Conservation (phyloP, 2,113 vertebrate genomes). For the Ranitomeya variabilis region DNA sequence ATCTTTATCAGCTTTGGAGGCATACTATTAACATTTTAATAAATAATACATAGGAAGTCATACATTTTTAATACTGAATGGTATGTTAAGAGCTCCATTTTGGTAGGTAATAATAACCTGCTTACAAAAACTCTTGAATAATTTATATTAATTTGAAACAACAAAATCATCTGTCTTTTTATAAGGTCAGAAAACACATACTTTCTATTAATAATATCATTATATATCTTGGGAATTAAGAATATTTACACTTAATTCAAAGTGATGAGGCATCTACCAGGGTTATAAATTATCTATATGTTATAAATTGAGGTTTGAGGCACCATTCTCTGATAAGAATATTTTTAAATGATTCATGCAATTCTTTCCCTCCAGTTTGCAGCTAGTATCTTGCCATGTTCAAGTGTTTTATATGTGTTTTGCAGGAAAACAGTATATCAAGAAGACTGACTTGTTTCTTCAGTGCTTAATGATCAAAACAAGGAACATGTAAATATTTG, state of each 20-base stretch:
- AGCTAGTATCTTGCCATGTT: neutral
- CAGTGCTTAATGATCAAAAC: neutral
- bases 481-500: neutral
- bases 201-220: constrained; percentile 67
- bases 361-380: constrained; percentile 53
- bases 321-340: neutral
- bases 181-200: constrained; percentile 66
- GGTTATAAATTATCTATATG: constrained; percentile 30
- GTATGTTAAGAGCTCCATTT: constrained; percentile 68
- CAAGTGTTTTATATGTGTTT: neutral
- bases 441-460: neutral
- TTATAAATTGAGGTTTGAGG: constrained; percentile 11
- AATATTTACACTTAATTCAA: constrained; percentile 65
- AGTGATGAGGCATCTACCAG: constrained; percentile 46
- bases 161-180: constrained; percentile 67
- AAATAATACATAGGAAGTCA: constrained; percentile 71
- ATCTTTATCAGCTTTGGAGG: constrained; percentile 43
- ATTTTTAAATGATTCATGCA: neutral
- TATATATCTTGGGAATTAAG: constrained; percentile 53
- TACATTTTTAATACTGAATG: constrained; percentile 72
- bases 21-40: constrained; percentile 63
- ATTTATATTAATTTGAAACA: constrained; percentile 70
- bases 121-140: constrained; percentile 69
- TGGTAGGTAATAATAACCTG: constrained; percentile 69
- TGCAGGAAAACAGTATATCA: neutral